Percentiles rank a stretch among this genome's conserved stretches.
Evolutionary conservation across 2,888 invertebrate species (phyloP).

Genomic region (Cyrtodaria siliqua): DNA sequence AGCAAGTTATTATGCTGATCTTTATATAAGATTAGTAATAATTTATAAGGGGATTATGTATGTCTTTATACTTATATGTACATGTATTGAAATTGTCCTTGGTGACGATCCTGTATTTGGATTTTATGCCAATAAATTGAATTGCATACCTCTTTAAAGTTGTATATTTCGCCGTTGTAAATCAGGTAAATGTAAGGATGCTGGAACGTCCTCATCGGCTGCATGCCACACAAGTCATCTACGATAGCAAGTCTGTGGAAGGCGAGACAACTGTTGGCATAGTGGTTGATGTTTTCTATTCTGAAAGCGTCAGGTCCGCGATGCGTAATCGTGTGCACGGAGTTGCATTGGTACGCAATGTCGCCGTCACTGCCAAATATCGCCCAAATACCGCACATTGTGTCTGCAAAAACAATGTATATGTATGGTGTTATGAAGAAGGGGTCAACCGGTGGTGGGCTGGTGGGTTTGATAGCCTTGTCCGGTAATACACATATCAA

Average conservation of each 20-base stretch:
- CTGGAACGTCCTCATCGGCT: constrained; percentile 84
- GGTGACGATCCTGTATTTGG: too few relatives aligned
- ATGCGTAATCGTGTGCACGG: constrained; percentile 83
- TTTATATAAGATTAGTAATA: too few relatives aligned
- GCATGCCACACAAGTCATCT: constrained; percentile 85
- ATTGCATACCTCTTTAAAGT: constrained; percentile 87
- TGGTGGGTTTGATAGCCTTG: too few relatives aligned
- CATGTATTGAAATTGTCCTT: too few relatives aligned
- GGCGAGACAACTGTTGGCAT: constrained; percentile 81
- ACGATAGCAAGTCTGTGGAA: constrained; percentile 84
- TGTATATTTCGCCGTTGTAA: constrained; percentile 95
- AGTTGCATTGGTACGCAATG: constrained; percentile 79
- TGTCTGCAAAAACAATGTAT: constrained; percentile 16
- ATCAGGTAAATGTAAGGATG: constrained; percentile 84
- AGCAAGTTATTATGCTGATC: too few relatives aligned
- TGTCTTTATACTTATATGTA: too few relatives aligned
- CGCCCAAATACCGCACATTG: constrained; percentile 86
- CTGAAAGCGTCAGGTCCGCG: constrained; percentile 86
- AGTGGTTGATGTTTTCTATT: constrained; percentile 84
- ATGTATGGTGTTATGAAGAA: too few relatives aligned
- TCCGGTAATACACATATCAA: too few relatives aligned
- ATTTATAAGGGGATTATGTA: too few relatives aligned
- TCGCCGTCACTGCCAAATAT: constrained; percentile 84
- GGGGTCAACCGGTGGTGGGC: too few relatives aligned
- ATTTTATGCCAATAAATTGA: too few relatives aligned